Evolutionary conservation across 2,888 invertebrate species (phyloP).

Genomic region (Epicampocera succincta): DNA sequence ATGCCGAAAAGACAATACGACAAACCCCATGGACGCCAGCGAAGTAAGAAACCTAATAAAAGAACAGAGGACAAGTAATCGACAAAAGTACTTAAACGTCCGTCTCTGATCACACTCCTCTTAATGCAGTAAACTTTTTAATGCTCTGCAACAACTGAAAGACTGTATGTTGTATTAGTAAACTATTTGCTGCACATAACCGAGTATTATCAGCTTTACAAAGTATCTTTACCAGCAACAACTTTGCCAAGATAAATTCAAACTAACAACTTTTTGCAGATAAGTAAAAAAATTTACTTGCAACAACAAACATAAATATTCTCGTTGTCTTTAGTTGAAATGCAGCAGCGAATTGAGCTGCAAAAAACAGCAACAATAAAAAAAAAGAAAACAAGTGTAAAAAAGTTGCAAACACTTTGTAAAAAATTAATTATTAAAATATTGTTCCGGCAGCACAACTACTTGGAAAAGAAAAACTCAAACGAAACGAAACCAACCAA

Average conservation of each 20-base stretch:
- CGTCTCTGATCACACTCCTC: no score
- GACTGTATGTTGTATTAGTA: constrained; percentile 16
- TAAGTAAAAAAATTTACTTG: constrained; percentile 10
- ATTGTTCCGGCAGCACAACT: constrained; percentile 12
- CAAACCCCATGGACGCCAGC: no score
- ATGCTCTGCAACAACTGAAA: background rate
- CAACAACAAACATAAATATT: constrained; percentile 6
- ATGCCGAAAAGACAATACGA: no score
- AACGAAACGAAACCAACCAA: background rate
- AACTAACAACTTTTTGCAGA: constrained; percentile 1
- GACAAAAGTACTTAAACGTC: no score
- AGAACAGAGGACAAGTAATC: no score
- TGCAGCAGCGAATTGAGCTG: constrained; percentile 21
- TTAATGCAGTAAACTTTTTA: no score
- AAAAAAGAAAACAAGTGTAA: constrained; percentile 13
- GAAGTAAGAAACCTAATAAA: no score
- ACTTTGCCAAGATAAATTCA: background rate
- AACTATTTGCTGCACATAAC: background rate
- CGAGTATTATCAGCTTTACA: background rate
- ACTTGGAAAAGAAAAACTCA: background rate
- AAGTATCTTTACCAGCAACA: background rate
- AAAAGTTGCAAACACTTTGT: constrained; percentile 60
- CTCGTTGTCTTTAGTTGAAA: background rate
- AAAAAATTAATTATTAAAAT: constrained; percentile 67
- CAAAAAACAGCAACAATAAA: background rate